A percentile compares a stretch with the other conserved stretches of the same genome.
Evolutionary conservation across 2,888 invertebrate species (phyloP).

Genomic region (Drosophila multiciliata): DNA sequence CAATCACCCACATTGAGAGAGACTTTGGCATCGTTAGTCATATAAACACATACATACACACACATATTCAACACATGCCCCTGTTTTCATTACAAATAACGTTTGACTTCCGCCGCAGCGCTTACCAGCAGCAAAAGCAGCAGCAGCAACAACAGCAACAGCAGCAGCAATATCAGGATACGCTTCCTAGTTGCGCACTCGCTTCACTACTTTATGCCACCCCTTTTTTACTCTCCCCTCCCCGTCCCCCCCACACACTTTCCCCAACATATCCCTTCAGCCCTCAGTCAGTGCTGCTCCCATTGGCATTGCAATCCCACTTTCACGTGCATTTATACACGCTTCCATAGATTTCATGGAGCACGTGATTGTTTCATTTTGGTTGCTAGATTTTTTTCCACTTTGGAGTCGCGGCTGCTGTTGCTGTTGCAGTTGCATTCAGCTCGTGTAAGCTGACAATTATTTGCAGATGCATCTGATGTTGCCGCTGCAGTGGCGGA

Average conservation of each 20-base stretch:
- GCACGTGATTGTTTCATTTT: constrained; percentile 81
- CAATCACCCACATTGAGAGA: constrained; percentile 27
- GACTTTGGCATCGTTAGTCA: constrained; percentile 62
- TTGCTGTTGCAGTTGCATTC: constrained; percentile 46
- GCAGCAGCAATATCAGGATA: constrained; percentile 24
- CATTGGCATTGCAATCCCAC: constrained; percentile 61
- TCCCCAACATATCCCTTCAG: background rate
- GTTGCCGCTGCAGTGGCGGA: constrained; percentile 46
- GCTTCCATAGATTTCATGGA: constrained; percentile 79
- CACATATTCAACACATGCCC: constrained; percentile 71
- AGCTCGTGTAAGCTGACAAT: constrained; percentile 80
- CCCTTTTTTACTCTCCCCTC: background rate
- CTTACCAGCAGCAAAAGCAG: constrained; percentile 36
- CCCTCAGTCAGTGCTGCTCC: constrained; percentile 10
- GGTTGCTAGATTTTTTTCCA: constrained; percentile 64
- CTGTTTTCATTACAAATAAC: constrained; percentile 82
- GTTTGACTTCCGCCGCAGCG: constrained; percentile 80
- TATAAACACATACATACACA: constrained; percentile 31
- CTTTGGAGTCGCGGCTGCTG: constrained; percentile 7
- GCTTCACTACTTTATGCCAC: constrained; percentile 5
- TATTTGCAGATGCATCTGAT: constrained; percentile 76
- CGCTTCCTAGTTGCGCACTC: constrained; percentile 41
- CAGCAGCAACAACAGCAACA: background rate
- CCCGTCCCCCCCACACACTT: too few species aligned
- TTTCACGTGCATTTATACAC: constrained; percentile 79